Evolutionary conservation across 2,797 vertebrate genomes (phyloP).

Genomic region (Cygnus olor): DNA sequence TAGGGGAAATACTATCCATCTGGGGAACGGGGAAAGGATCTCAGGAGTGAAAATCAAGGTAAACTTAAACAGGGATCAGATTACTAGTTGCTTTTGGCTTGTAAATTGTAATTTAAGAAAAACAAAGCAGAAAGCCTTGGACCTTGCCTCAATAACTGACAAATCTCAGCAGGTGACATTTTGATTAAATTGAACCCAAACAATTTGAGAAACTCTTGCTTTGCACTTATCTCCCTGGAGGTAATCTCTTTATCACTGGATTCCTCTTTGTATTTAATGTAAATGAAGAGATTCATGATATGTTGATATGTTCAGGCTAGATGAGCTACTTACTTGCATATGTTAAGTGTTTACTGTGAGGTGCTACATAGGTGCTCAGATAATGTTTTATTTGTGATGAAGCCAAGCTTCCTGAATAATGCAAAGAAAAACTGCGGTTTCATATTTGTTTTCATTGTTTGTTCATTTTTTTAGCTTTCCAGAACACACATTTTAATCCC

Average conservation of each 20-base stretch:
- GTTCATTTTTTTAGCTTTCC: background rate
- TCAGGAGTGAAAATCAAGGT: background rate
- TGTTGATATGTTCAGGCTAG: background rate
- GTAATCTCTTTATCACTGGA: background rate
- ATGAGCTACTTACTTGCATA: background rate
- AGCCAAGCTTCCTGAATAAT: background rate
- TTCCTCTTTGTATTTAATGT: background rate
- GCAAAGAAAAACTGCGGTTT: background rate
- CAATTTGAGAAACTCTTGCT: background rate
- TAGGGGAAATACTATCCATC: background rate
- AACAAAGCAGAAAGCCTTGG: background rate
- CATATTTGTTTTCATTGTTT: background rate
- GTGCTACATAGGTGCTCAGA: background rate
- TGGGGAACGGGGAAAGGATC: background rate
- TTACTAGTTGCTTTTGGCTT: constrained; percentile 13
- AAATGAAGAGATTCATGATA: background rate
- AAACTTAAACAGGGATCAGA: background rate
- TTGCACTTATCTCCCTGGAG: background rate
- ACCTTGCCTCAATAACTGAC: background rate
- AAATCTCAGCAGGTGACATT: constrained; percentile 20
- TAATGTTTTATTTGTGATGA: background rate
- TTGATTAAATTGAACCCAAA: constrained; percentile 21
- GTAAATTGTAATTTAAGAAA: background rate
- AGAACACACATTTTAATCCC: background rate
- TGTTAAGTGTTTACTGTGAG: background rate